Evolutionary conservation across 92 coral and sea anemone species (phyloP).

Genomic region (Diadumene lineata): DNA sequence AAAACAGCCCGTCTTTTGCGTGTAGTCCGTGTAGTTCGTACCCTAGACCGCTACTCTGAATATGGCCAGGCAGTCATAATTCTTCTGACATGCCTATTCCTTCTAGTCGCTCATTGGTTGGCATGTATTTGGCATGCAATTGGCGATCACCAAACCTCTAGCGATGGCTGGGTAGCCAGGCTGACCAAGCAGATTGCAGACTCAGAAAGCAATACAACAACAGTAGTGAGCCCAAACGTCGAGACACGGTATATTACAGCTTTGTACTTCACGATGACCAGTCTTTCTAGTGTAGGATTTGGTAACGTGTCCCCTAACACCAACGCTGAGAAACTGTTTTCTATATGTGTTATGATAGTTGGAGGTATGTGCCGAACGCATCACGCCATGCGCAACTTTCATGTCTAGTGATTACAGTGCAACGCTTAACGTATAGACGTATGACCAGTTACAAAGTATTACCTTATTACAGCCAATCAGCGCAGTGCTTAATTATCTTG

Average conservation of each 20-base stretch:
- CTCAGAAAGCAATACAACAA: constrained; percentile 25
- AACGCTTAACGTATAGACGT: no score
- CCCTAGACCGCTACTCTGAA: constrained; percentile 81
- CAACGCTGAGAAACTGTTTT: constrained; percentile 70
- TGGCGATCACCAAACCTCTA: constrained; percentile 51
- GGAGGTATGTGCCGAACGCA: constrained; percentile 75
- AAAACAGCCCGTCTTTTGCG: constrained; percentile 86
- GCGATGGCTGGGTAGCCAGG: constrained; percentile 63
- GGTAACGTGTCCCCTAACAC: constrained; percentile 81
- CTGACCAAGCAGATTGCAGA: constrained; percentile 53
- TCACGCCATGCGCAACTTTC: no score
- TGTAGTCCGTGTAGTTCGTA: constrained; percentile 76
- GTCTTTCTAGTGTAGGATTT: constrained; percentile 84
- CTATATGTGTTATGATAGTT: constrained; percentile 66
- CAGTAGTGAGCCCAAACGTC: constrained; percentile 37
- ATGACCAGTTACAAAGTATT: no score
- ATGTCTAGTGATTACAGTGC: no score
- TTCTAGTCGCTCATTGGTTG: constrained; percentile 79
- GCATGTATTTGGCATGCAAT: constrained; percentile 89
- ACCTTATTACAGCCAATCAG: no score
- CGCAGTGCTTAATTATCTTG: no score
- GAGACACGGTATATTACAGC: constrained; percentile 69
- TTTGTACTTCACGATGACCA: constrained; percentile 76
- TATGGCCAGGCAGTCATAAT: constrained; percentile 76
- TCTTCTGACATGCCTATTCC: constrained; percentile 70